Evolutionary conservation across 2,888 invertebrate species (phyloP).

Genomic region (Helleia helle): DNA sequence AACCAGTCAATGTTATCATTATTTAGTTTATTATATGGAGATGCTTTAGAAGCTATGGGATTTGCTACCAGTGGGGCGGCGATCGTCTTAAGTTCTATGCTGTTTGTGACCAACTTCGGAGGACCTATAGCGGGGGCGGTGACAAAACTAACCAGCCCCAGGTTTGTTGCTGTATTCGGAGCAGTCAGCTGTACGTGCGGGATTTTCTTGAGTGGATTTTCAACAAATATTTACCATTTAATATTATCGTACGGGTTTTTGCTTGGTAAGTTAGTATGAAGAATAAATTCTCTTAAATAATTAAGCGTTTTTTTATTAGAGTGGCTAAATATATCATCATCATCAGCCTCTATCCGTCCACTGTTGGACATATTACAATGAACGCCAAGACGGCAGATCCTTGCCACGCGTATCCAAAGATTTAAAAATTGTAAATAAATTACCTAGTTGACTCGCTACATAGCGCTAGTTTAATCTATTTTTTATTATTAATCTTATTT

Average conservation of each 20-base stretch:
- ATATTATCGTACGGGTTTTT: constrained; percentile 58
- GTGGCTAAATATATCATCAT: too few species aligned
- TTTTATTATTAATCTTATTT: too few species aligned
- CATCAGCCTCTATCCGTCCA: too few species aligned
- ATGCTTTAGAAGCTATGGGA: constrained; percentile 76
- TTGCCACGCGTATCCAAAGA: too few species aligned
- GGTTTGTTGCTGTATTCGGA: constrained; percentile 56
- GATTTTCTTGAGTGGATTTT: constrained; percentile 59
- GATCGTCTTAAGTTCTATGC: constrained; percentile 78
- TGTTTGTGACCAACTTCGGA: constrained; percentile 77
- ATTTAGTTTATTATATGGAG: constrained; percentile 80
- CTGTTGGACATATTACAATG: too few species aligned
- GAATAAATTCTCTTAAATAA: constrained; percentile 7
- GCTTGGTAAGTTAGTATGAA: constrained; percentile 38
- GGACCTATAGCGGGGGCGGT: constrained; percentile 82
- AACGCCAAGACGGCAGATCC: too few species aligned
- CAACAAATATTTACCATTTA: constrained; percentile 57
- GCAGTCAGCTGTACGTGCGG: constrained; percentile 51
- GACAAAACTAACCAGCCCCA: constrained; percentile 62
- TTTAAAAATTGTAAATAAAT: too few species aligned
- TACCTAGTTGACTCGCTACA: too few species aligned
- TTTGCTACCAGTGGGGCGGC: constrained; percentile 79
- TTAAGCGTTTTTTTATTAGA: too few species aligned
- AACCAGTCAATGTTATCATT: constrained; percentile 81
- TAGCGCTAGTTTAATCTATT: too few species aligned